Conservation (phyloP, 2,888 invertebrate genomes). For the Standfussiana lucernea region DNA sequence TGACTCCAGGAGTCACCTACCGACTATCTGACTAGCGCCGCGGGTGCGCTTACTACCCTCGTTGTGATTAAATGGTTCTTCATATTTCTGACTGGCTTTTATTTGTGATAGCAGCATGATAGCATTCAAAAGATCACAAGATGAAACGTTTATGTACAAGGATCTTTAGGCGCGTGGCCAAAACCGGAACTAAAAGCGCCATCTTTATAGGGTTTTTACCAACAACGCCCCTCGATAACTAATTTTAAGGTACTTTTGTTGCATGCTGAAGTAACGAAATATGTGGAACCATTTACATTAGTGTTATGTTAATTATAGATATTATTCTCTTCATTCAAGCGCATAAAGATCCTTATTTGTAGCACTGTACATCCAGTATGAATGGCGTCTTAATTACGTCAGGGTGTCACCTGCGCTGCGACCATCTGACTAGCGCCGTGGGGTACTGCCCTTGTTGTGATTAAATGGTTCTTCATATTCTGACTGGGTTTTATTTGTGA, state of each 20-base stretch:
- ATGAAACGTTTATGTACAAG: neutral
- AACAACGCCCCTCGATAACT: too few species aligned
- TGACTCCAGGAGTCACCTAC: slow-evolving; percentile 92
- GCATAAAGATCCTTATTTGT: too few species aligned
- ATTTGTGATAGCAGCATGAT: neutral
- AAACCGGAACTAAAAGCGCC: neutral
- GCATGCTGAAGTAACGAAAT: neutral
- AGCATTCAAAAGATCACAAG: too few species aligned
- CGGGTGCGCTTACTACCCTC: slow-evolving; percentile 57
- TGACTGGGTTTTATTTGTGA: neutral
- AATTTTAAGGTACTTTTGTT: neutral
- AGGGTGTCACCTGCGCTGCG: slow-evolving; percentile 94
- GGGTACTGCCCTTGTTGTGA: slow-evolving; percentile 50
- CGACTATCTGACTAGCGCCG: slow-evolving; percentile 93
- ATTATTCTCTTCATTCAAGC: too few species aligned
- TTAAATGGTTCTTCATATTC: slow-evolving; percentile 56
- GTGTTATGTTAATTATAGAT: neutral
- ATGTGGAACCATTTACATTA: neutral
- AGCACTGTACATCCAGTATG: too few species aligned
- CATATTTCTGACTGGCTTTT: slow-evolving; percentile 39
- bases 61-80: slow-evolving; percentile 60
- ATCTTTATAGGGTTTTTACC: too few species aligned
- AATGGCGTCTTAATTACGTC: too few species aligned
- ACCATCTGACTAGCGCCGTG: slow-evolving; percentile 92
- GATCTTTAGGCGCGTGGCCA: neutral